phyloP scores from a whole-genome alignment of 2,888 invertebrate species.

The Scaptomyza polygonia region DNA sequence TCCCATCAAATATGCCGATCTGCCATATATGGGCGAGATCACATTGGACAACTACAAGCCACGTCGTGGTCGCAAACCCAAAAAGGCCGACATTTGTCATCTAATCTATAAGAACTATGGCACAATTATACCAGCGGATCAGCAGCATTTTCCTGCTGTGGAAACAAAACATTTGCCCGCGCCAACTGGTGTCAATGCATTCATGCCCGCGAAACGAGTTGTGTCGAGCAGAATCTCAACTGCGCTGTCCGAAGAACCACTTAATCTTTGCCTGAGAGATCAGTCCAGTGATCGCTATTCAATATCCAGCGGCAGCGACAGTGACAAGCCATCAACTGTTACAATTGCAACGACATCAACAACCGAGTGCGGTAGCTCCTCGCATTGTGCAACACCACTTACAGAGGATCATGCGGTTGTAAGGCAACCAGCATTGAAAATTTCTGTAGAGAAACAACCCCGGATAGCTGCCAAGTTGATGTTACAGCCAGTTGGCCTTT shows the following conservation, averaged over 20 bases:
- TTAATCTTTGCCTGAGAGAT: conserved; percentile 93
- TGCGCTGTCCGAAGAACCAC: conserved; percentile 87
- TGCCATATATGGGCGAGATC: conserved; percentile 97
- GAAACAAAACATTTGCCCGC: conserved; percentile 10
- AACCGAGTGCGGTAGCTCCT: conserved; percentile 51
- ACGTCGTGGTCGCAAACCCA: conserved; percentile 93
- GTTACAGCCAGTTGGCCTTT: conserved; percentile 90
- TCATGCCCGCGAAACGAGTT: conserved; percentile 5
- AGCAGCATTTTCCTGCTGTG: conserved; percentile 11
- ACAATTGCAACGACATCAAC: conserved; percentile 80
- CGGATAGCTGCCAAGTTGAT: conserved; percentile 85
- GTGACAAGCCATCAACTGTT: conserved; percentile 49
- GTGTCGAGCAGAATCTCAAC: background rate
- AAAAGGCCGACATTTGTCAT: conserved; percentile 96
- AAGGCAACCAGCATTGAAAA: conserved; percentile 85
- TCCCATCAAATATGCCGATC: conserved; percentile 90
- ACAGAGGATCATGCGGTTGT: conserved; percentile 13
- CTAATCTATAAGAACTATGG: conserved; percentile 96
- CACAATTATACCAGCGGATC: conserved; percentile 88
- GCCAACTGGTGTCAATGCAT: background rate
- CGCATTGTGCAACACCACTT: conserved; percentile 51
- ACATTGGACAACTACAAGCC: conserved; percentile 95
- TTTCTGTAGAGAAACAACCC: conserved; percentile 65
- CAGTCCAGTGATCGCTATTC: conserved; percentile 82
- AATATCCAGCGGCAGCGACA: conserved; percentile 80